phyloP scores from a whole-genome alignment of 2,113 vertebrate species.

The Burhinus oedicnemus region DNA sequence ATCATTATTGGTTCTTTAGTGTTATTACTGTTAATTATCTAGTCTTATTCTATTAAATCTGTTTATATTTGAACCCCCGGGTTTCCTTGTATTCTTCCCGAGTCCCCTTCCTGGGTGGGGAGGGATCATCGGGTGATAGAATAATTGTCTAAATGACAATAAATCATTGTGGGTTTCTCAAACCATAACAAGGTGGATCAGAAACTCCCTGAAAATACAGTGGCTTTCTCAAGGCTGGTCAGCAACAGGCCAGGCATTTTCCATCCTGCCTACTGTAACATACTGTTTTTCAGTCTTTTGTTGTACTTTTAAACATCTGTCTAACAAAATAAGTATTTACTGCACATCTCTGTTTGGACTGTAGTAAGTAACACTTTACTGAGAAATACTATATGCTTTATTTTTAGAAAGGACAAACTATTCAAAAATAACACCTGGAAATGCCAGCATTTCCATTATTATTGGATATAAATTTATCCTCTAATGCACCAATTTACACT shows the following conservation, averaged over 20 bases:
- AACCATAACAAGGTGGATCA: background rate
- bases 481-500: conserved; percentile 61
- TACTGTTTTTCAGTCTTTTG: background rate
- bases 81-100: too few species aligned
- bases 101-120: too few species aligned
- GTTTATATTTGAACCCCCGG: too few species aligned
- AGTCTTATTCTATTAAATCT: too few species aligned
- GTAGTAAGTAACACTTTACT: conserved; percentile 30
- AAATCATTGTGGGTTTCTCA: too few species aligned
- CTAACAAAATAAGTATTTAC: conserved; percentile 55
- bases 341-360: conserved; percentile 41
- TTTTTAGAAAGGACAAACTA: conserved; percentile 58
- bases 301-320: conserved; percentile 32
- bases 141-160: too few species aligned
- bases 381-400: conserved; percentile 41
- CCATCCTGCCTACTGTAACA: background rate
- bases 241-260: background rate
- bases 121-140: too few species aligned
- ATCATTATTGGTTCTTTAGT: too few species aligned
- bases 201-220: background rate
- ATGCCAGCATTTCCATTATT: conserved; percentile 49
- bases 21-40: too few species aligned
- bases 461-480: conserved; percentile 57
- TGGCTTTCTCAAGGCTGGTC: background rate
- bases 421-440: conserved; percentile 62